Evolutionary conservation across 1,140 invertebrate genomes (phyloP).

Genomic region (Drosophila melanogaster): Release_6_plus_ISO1_MT NT_033779.5:5152501-5153000

Average conservation of each 20-base stretch:
- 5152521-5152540: slow-evolving; percentile 69
- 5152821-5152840: slow-evolving; percentile 68
- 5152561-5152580: neutral
- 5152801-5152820: neutral
- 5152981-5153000: slow-evolving; percentile 21
- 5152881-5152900: slow-evolving; percentile 68
- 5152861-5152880: slow-evolving; percentile 76
- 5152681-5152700: slow-evolving; percentile 55
- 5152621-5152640: slow-evolving; percentile 64
- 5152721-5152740: slow-evolving; percentile 45
- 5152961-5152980: slow-evolving; percentile 13
- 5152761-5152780: neutral
- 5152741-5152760: slow-evolving; percentile 3
- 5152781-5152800: slow-evolving; percentile 26
- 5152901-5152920: slow-evolving; percentile 71
- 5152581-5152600: slow-evolving; percentile 19
- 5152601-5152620: slow-evolving; percentile 57
- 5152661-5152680: slow-evolving; percentile 30
- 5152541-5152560: slow-evolving; percentile 39
- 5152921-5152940: slow-evolving; percentile 63
- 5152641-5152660: slow-evolving; percentile 45
- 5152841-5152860: slow-evolving; percentile 57
- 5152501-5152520: slow-evolving; percentile 35
- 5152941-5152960: slow-evolving; percentile 45
- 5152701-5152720: slow-evolving; percentile 65